A percentile compares a stretch with the other conserved stretches of the same genome.
phyloP scores from a whole-genome alignment of 2,888 invertebrate genomes.

The Bellardia pandia region DNA sequence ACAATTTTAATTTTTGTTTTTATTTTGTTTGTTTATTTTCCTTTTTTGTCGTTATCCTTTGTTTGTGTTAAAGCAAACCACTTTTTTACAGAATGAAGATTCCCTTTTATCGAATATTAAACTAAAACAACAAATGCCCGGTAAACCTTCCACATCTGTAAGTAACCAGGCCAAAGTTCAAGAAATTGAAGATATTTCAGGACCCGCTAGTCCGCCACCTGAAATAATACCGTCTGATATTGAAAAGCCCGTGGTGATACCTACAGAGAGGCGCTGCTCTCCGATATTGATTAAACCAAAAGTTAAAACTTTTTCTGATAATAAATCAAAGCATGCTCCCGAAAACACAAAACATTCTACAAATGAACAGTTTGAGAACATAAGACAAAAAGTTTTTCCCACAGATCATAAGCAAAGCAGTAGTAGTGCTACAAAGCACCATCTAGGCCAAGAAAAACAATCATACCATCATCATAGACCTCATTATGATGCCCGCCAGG shows the following conservation, averaged over 20 bases:
- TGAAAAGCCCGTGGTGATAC: constrained; percentile 76
- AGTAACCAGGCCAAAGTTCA: neutral
- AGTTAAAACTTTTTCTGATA: neutral
- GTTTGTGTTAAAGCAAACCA: constrained; percentile 66
- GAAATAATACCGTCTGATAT: constrained; percentile 67
- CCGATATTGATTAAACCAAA: constrained; percentile 62
- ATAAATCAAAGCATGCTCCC: constrained; percentile 2
- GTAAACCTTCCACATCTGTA: neutral
- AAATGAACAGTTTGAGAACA: constrained; percentile 22
- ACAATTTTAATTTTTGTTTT: neutral
- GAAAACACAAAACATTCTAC: constrained; percentile 22
- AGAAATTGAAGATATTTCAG: constrained; percentile 71
- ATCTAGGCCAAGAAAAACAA: neutral
- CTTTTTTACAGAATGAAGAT: constrained; percentile 72
- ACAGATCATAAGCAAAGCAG: neutral
- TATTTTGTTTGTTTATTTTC: constrained; percentile 39
- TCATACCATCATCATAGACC: neutral
- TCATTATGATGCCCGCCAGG: constrained; percentile 8
- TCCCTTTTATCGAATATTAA: constrained; percentile 69
- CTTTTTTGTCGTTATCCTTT: neutral
- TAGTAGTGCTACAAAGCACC: neutral
- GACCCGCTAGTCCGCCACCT: constrained; percentile 77
- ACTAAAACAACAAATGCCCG: constrained; percentile 43
- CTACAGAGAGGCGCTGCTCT: constrained; percentile 76
- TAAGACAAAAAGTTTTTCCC: constrained; percentile 48